These are phyloP conservation scores for Eilema caniola DNA, from an alignment of 2,888 invertebrate species.

Conservation along the genomic window DNA sequence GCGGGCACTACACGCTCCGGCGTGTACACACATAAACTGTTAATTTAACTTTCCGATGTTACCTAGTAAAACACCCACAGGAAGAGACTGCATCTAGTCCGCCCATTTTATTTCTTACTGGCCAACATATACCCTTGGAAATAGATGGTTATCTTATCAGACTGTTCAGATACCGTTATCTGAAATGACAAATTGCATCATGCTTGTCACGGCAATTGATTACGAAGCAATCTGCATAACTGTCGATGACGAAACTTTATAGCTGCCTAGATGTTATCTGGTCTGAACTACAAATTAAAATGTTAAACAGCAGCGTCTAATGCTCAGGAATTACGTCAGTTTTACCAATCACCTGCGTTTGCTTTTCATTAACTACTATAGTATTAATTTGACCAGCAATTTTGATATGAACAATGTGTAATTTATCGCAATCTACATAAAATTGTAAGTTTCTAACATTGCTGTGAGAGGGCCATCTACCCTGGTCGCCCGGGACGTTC, in stretches of 20 bases:
- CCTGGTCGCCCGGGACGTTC: no score
- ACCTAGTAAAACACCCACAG: neutral
- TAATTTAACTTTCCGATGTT: no score
- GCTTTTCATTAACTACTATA: no score
- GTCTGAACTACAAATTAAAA: neutral
- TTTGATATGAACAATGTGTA: no score
- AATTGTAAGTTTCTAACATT: no score
- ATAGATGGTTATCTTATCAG: neutral
- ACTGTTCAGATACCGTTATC: neutral
- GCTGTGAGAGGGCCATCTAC: no score
- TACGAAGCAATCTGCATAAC: neutral
- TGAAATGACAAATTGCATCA: conserved; percentile 4
- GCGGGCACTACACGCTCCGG: no score
- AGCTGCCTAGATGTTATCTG: neutral
- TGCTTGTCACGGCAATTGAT: neutral
- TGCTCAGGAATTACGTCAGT: neutral
- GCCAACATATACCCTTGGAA: neutral
- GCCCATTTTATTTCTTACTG: neutral
- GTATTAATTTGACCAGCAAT: no score
- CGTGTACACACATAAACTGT: no score
- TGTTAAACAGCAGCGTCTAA: neutral
- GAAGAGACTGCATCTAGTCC: neutral
- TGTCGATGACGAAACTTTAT: neutral
- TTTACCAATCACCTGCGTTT: neutral
- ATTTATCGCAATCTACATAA: no score